phyloP scores from a whole-genome alignment of 2,888 invertebrate genomes.

The Tenthredo livida region DNA sequence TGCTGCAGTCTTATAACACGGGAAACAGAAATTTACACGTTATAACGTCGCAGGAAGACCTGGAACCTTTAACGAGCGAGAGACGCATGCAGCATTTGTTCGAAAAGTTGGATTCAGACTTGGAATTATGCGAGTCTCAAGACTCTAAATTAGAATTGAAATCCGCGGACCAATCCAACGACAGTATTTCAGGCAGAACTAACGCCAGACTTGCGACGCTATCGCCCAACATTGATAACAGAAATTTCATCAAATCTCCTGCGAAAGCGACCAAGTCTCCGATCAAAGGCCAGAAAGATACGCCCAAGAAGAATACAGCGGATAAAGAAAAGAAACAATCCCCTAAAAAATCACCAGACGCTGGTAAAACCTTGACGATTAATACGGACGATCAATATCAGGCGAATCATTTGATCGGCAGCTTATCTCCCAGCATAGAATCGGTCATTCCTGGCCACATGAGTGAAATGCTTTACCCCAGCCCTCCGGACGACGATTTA shows the following conservation, averaged over 20 bases:
- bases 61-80: not conserved
- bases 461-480: slow-evolving; percentile 77
- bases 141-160: not conserved
- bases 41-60: slow-evolving; percentile 17
- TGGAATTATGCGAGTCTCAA: slow-evolving; percentile 19
- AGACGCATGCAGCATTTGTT: slow-evolving; percentile 15
- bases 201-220: not conserved
- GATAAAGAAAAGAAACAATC: not conserved
- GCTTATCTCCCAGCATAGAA: slow-evolving; percentile 2
- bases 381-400: not conserved
- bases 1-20: slow-evolving; percentile 28
- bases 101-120: not conserved
- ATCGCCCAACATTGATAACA: not conserved
- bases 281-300: not conserved
- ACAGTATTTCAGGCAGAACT: not conserved
- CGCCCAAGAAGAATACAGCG: not conserved
- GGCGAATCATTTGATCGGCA: not conserved
- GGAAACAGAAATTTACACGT: not conserved
- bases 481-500: slow-evolving; percentile 75
- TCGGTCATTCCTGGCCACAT: slow-evolving; percentile 71
- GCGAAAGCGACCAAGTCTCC: not conserved
- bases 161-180: not conserved
- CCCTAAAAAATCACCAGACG: not conserved
- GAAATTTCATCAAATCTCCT: not conserved
- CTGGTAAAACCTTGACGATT: not conserved